Conservation (phyloP, 2,113 vertebrate genomes). For the Arenaria interpres region DNA sequence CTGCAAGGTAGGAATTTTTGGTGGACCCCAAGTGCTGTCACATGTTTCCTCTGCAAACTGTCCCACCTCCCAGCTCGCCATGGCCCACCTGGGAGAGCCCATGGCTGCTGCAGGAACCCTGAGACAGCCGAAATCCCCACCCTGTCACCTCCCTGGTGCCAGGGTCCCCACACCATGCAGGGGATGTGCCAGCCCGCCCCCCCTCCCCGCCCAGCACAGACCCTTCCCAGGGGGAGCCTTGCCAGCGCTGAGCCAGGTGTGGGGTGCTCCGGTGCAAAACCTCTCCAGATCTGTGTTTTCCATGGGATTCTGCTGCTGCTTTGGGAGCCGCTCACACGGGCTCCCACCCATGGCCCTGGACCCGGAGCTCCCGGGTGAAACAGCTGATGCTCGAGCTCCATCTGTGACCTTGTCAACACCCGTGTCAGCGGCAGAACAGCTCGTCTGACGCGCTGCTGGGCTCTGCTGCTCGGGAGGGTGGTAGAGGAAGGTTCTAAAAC, state of each 20-base stretch:
- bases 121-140: neutral
- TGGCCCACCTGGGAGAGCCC: too few relatives aligned
- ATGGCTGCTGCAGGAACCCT: neutral
- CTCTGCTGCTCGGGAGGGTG: neutral
- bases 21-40: neutral
- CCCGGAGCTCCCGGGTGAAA: neutral
- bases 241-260: rapidly evolving
- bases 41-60: neutral
- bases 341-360: neutral
- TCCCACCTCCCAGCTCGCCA: neutral
- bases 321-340: neutral
- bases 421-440: neutral
- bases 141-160: too few relatives aligned
- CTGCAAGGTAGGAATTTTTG: neutral
- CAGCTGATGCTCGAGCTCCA: neutral
- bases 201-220: neutral
- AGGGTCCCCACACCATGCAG: neutral
- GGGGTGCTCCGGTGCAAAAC: neutral
- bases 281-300: neutral
- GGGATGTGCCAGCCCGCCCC: too few relatives aligned
- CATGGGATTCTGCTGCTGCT: neutral
- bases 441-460: neutral
- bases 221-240: neutral
- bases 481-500: neutral
- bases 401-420: neutral